Percentiles rank a stretch among this genome's conserved stretches.
Evolutionary conservation across 2,888 invertebrate species (phyloP).

Genomic region (Drosophila paracracens): DNA sequence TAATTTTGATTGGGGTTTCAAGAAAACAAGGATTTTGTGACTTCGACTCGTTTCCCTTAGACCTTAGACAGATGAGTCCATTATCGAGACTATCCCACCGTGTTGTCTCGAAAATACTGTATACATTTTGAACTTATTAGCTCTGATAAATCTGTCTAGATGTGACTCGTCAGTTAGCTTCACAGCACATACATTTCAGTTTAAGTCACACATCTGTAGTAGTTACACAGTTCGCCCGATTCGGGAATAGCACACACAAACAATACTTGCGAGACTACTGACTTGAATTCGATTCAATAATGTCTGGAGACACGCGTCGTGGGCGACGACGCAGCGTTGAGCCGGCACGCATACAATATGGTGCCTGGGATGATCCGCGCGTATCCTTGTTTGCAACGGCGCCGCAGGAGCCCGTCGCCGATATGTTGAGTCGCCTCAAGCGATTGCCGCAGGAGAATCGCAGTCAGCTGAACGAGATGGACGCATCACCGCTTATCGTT

Average conservation of each 20-base stretch:
- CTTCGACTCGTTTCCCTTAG: no score
- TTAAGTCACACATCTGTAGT: conserved; percentile 25
- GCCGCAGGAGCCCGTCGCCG: conserved; percentile 49
- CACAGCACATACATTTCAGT: conserved; percentile 33
- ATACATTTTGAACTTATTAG: background rate
- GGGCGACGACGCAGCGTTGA: conserved; percentile 39
- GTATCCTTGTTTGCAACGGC: conserved; percentile 59
- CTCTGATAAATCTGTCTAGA: conserved; percentile 12
- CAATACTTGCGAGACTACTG: background rate
- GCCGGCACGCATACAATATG: conserved; percentile 43
- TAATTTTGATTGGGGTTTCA: background rate
- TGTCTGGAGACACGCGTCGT: conserved; percentile 19
- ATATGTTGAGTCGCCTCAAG: conserved; percentile 41
- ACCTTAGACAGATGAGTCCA: no score
- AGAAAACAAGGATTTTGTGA: no score
- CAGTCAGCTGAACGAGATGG: conserved; percentile 23
- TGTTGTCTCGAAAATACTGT: no score
- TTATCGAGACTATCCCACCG: no score
- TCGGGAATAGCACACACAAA: background rate
- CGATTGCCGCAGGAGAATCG: conserved; percentile 15
- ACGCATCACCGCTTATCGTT: conserved; percentile 43
- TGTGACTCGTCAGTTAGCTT: background rate
- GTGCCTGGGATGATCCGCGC: conserved; percentile 64
- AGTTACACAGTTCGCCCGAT: conserved; percentile 23
- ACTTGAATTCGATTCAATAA: conserved; percentile 1